Base-by-base conservation (phyloP, 1,140 invertebrate genomes). In the Drosophila sulfurigaster region DNA sequence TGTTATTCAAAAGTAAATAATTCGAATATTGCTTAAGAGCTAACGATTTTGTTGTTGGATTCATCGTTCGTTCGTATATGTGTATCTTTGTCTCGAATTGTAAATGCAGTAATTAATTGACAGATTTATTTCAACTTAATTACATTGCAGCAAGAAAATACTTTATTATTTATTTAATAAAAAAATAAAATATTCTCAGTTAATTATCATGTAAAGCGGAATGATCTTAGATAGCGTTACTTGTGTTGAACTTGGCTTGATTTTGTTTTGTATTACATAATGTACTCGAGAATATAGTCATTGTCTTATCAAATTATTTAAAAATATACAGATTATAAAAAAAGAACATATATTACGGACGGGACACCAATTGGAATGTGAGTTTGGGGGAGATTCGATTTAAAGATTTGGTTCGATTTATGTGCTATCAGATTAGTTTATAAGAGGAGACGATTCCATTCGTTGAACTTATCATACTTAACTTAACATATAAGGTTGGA, bases 91-190 rank as follows among this genome's bases (percentile, higher is more conserved):
- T 49, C 25, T 57, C 16, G 15, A 54, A 48, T 65, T 35, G 20
- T 59, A 59, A 62, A 46, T 82, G 69, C 51, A 51, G 65, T 59
- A 58, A 51, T 66, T n/a, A 43, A 49, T 56, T 69, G 67, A 51
- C 30, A 52, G 11, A 63, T 51, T 64, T 63, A 43, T 58, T 64
- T 46, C 43, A 63, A 51, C 30, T 62, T 70, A 70, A 63, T 65
- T 70, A 71, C 66, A 65, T 58, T 56, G 54, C 68, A 62, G 57
- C 66, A 72, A 66, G 82, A 85, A 85, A 87, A 79, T 79, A 86
- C 82, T 82, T 87, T 87, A 86, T 81, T 76, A 58, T 82, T 85
- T 86, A 86, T 86, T 86, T 76, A 86, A 86, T 86, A 25, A 86
- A 86, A 86, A 85, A 71, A 87, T 86, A 86, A 86, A 86, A 86